Percentiles rank a stretch among this genome's conserved stretches.
Evolutionary conservation across 1,140 invertebrate species (phyloP).

Genomic region (Trichonephila clavipes): DNA sequence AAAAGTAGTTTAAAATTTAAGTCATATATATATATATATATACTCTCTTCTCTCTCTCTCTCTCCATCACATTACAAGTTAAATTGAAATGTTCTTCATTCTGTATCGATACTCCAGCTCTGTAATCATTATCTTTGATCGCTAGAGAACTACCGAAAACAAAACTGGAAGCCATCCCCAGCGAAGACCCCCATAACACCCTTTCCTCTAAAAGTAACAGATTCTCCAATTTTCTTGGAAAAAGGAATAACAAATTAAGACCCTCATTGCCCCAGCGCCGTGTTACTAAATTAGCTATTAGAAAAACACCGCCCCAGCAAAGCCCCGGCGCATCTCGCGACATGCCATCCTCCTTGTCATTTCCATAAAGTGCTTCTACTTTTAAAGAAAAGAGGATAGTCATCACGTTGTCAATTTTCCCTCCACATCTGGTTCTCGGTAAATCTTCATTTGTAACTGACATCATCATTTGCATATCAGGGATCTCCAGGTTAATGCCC

Average conservation of each 20-base stretch:
- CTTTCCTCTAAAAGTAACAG: background rate
- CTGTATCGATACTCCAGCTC: background rate
- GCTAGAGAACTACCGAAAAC: background rate
- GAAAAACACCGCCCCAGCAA: slow-evolving; percentile 42
- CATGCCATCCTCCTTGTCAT: slow-evolving; percentile 34
- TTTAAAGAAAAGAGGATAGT: slow-evolving; percentile 38
- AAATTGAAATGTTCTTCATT: background rate
- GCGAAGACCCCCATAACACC: background rate
- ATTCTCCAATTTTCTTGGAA: slow-evolving; percentile 24
- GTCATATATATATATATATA: too few relatives aligned
- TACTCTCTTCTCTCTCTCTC: too few relatives aligned
- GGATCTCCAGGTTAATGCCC: slow-evolving; percentile 73
- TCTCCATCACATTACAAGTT: background rate
- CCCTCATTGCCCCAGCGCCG: slow-evolving; percentile 37
- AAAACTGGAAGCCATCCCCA: background rate
- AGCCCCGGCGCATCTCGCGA: background rate
- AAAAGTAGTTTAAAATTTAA: too few relatives aligned
- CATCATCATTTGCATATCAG: slow-evolving; percentile 76
- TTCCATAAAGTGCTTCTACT: slow-evolving; percentile 48
- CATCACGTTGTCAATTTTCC: slow-evolving; percentile 26
- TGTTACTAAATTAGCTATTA: slow-evolving; percentile 46
- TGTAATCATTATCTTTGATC: background rate
- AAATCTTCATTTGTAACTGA: slow-evolving; percentile 77
- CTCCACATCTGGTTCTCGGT: slow-evolving; percentile 58
- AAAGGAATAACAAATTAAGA: slow-evolving; percentile 48